Percentiles rank a stretch among this genome's conserved stretches.
These are phyloP conservation scores for Vidua macroura DNA, from an alignment of 2,113 vertebrate species.

Conservation along the genomic window DNA sequence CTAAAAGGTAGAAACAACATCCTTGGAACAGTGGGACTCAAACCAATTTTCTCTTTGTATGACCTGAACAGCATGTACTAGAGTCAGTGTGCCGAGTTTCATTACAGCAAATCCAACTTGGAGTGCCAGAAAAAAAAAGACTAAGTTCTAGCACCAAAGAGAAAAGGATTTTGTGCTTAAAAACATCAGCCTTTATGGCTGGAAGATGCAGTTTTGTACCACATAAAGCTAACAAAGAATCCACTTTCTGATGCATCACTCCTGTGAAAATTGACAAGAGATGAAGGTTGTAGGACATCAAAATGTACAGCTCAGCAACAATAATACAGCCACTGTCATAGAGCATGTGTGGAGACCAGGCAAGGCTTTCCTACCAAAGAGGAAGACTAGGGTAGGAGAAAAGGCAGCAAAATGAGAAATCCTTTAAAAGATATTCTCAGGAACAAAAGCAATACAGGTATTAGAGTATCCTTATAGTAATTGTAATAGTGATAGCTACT, in stretches of 20 bases:
- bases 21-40: background rate
- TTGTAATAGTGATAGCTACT: background rate
- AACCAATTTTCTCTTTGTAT: background rate
- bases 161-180: background rate
- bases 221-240: background rate
- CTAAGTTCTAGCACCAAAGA: background rate
- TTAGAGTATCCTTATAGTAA: background rate
- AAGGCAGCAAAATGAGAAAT: background rate
- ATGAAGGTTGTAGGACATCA: background rate
- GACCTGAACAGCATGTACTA: background rate
- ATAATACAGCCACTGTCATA: background rate
- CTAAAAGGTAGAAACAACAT: background rate
- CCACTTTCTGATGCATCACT: background rate
- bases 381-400: background rate
- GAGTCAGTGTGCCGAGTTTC: background rate
- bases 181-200: background rate
- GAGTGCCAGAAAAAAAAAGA: background rate
- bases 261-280: background rate
- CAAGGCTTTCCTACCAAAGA: background rate
- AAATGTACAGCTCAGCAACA: background rate
- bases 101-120: background rate
- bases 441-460: background rate
- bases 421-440: background rate
- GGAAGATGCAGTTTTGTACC: background rate
- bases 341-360: background rate